phyloP scores from a whole-genome alignment of 2,888 invertebrate species.

The Abscondita cerata region DNA sequence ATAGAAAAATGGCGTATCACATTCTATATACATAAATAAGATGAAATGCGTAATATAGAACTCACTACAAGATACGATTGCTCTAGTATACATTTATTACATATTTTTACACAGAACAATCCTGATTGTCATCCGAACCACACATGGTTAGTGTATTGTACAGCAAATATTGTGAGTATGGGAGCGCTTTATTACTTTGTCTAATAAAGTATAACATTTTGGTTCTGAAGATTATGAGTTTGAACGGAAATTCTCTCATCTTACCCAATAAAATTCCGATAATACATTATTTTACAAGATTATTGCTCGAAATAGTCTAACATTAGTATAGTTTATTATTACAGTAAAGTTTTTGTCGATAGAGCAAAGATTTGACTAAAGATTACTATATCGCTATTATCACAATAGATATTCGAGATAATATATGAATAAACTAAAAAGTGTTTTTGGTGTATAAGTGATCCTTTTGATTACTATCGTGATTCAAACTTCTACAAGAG shows the following conservation, averaged over 20 bases:
- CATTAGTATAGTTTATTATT: neutral
- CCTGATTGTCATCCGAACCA: conserved; percentile 35
- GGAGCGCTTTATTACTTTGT: neutral
- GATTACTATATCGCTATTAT: conserved; percentile 19
- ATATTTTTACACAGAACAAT: conserved; percentile 33
- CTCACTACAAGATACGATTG: conserved; percentile 31
- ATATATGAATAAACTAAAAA: conserved; percentile 7
- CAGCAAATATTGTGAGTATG: conserved; percentile 21
- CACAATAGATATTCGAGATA: conserved; percentile 27
- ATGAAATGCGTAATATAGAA: conserved; percentile 15
- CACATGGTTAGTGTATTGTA: conserved; percentile 28
- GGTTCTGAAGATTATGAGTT: neutral
- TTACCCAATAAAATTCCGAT: neutral
- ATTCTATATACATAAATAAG: conserved; percentile 14
- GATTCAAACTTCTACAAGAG: neutral
- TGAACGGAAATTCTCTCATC: neutral
- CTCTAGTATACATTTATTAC: conserved; percentile 34
- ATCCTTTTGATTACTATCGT: conserved; percentile 17
- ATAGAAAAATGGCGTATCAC: conserved; percentile 20
- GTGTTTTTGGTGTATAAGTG: conserved; percentile 24
- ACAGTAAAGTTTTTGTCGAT: neutral
- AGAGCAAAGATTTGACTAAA: neutral
- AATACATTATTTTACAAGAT: conserved; percentile 5
- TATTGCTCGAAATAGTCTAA: conserved; percentile 4
- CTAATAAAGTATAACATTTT: neutral